Percentiles rank a stretch among this genome's conserved stretches.
Evolutionary conservation across 2,113 vertebrate genomes (phyloP).

Genomic region (Leucoraja erinaceus): DNA sequence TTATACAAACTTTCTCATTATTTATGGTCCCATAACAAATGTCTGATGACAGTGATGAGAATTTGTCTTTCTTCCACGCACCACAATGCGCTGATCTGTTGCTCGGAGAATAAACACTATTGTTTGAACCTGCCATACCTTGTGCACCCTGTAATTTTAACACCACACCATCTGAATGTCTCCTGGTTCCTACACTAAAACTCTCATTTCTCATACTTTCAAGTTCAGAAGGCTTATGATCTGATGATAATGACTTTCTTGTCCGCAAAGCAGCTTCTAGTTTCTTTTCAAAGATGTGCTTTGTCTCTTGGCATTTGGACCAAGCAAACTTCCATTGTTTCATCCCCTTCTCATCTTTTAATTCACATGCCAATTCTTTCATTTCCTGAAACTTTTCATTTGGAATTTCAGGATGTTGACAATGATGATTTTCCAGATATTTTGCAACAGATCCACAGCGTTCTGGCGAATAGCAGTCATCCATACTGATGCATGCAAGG

Average conservation of each 20-base stretch:
- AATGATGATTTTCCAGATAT: conserved; percentile 62
- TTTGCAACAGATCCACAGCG: conserved; percentile 53
- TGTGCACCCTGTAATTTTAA: conserved; percentile 46
- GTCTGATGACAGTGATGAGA: conserved; percentile 41
- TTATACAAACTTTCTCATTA: conserved; percentile 22
- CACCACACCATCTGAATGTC: conserved; percentile 45
- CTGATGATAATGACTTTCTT: conserved; percentile 42
- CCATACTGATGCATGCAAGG: conserved; percentile 63
- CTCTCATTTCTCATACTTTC: conserved; percentile 26
- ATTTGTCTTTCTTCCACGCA: conserved; percentile 49
- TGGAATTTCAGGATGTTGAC: conserved; percentile 61
- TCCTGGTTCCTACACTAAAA: conserved; percentile 39
- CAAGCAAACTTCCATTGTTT: conserved; percentile 73
- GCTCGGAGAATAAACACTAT: conserved; percentile 42
- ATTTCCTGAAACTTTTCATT: conserved; percentile 68
- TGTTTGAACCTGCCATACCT: conserved; percentile 40
- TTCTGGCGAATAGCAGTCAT: conserved; percentile 57
- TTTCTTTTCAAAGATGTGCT: conserved; percentile 70
- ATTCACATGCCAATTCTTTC: conserved; percentile 67
- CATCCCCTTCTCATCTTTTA: conserved; percentile 63
- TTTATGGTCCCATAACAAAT: conserved; percentile 40
- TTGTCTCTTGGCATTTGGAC: conserved; percentile 75
- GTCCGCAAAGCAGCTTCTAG: conserved; percentile 61
- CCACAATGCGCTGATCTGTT: conserved; percentile 44
- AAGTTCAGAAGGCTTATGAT: accelerated